A percentile compares a stretch with the other conserved stretches of the same genome.
These are phyloP conservation scores for Agapornis canus DNA, from an alignment of 2,797 vertebrate species.

Conservation along the genomic window DNA sequence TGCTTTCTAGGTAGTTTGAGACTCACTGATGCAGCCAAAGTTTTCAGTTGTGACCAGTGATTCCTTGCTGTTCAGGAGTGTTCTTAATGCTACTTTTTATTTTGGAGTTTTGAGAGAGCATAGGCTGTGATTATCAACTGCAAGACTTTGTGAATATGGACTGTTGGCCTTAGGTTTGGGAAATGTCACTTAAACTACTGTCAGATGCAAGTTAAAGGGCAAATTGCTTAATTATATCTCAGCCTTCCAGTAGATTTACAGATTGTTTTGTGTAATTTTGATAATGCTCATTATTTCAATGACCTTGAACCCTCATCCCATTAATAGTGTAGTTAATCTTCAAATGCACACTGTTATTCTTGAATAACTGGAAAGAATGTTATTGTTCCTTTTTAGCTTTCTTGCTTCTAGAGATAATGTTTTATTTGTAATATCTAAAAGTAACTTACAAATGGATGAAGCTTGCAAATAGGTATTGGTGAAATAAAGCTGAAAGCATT, in stretches of 20 bases:
- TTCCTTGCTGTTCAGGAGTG: background rate
- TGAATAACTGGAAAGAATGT: background rate
- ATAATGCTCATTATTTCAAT: background rate
- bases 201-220: background rate
- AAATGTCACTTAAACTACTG: background rate
- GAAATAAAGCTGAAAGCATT: background rate
- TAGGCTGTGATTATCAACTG: background rate
- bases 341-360: background rate
- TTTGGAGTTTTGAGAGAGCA: background rate
- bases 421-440: background rate
- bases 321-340: background rate
- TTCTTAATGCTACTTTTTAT: background rate
- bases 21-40: background rate
- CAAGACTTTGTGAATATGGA: background rate
- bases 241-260: background rate
- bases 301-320: background rate
- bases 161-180: background rate
- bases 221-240: background rate
- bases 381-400: background rate
- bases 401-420: background rate
- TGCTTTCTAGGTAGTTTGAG: background rate
- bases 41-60: background rate
- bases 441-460: background rate
- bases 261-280: background rate
- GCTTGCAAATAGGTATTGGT: background rate